A percentile compares a stretch with the other conserved stretches of the same genome.
Evolutionary conservation across 64 coral and sea anemone species (phyloP).

Genomic region (Pocillopora verrucosa): DNA sequence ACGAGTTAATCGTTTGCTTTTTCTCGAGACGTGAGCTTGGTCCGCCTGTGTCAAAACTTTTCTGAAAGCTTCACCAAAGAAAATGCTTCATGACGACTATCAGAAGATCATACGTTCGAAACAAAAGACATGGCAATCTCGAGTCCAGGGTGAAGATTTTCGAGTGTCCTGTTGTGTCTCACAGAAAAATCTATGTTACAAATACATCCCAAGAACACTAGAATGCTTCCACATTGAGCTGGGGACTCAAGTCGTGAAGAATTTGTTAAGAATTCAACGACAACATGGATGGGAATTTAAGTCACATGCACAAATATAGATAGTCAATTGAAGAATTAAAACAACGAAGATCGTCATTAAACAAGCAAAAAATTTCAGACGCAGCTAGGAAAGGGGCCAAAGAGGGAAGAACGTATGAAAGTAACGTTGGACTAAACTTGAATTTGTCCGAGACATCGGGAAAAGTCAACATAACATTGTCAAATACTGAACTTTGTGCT

Average conservation of each 20-base stretch:
- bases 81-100: too few species aligned
- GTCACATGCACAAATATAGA: background rate
- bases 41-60: too few species aligned
- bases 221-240: background rate
- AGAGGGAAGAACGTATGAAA: constrained; percentile 8
- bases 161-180: constrained; percentile 37
- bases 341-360: background rate
- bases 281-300: background rate
- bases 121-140: too few species aligned
- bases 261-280: too few species aligned
- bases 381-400: constrained; percentile 14
- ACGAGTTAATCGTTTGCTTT: too few species aligned
- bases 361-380: constrained; percentile 15
- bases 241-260: background rate
- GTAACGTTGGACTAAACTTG: too few species aligned
- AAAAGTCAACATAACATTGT: too few species aligned
- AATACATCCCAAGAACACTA: background rate
- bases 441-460: too few species aligned
- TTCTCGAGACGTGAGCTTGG: too few species aligned
- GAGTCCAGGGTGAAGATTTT: constrained; percentile 21
- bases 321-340: background rate
- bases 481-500: too few species aligned
- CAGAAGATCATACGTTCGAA: too few species aligned
- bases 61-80: too few species aligned
- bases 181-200: constrained; percentile 39